Evolutionary conservation across 2,888 invertebrate genomes (phyloP).

Genomic region (Portevinia maculata): DNA sequence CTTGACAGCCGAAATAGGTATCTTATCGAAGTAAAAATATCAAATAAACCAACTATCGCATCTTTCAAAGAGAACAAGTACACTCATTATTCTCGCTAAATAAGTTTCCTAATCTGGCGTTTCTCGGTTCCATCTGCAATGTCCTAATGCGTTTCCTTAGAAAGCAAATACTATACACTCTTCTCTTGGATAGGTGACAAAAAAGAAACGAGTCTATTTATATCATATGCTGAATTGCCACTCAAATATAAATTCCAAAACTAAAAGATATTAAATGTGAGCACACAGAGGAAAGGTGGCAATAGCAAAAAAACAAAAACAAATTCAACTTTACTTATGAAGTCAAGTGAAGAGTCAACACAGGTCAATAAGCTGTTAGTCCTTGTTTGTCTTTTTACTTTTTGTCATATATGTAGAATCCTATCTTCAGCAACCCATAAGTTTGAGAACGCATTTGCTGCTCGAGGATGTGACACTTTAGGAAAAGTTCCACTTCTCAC

Average conservation of each 20-base stretch:
- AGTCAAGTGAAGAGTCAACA: conserved; percentile 65
- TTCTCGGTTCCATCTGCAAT: too few relatives aligned
- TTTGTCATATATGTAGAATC: conserved; percentile 12
- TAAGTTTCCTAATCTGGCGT: too few relatives aligned
- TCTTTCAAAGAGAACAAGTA: too few relatives aligned
- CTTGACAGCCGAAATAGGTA: too few relatives aligned
- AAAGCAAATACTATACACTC: background rate
- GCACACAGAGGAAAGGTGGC: background rate
- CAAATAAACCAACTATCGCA: too few relatives aligned
- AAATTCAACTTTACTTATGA: conserved; percentile 44
- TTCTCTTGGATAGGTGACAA: background rate
- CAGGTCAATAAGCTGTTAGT: conserved; percentile 63
- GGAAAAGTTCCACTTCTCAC: conserved; percentile 41
- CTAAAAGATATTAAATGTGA: background rate
- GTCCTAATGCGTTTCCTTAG: background rate
- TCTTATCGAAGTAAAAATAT: too few relatives aligned
- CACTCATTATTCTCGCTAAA: too few relatives aligned
- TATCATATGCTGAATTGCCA: conserved; percentile 37
- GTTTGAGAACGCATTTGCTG: conserved; percentile 13
- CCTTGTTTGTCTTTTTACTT: background rate
- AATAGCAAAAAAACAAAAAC: background rate
- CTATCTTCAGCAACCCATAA: background rate
- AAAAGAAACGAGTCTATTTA: conserved; percentile 30
- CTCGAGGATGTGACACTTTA: conserved; percentile 46
- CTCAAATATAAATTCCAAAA: conserved; percentile 43